Conservation (phyloP, 1,140 invertebrate genomes). For the Trichogramma pretiosum region DNA sequence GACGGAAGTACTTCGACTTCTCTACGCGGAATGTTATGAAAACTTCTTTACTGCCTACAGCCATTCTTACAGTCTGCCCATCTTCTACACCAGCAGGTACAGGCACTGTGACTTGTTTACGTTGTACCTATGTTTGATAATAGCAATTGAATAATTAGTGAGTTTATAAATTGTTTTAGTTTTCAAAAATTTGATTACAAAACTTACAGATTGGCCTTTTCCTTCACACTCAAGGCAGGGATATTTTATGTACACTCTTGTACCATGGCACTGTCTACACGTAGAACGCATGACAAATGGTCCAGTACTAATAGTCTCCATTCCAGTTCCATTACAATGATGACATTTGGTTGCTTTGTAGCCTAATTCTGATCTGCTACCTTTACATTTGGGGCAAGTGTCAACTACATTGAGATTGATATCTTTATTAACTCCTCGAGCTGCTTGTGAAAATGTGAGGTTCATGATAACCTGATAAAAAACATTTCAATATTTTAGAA, state of each 20-base stretch:
- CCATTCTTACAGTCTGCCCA: conserved; percentile 90
- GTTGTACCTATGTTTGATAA: conserved; percentile 70
- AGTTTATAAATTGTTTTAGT: conserved; percentile 1
- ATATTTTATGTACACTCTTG: conserved; percentile 75
- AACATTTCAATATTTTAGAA: conserved; percentile 13
- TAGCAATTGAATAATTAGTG: no score
- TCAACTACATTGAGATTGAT: conserved; percentile 87
- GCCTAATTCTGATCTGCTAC: conserved; percentile 76
- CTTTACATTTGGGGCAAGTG: conserved; percentile 81
- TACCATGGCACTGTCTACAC: conserved; percentile 87
- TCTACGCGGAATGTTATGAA: conserved; percentile 91
- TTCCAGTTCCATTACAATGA: conserved; percentile 95
- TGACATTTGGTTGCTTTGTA: conserved; percentile 79
- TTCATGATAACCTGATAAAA: conserved; percentile 70
- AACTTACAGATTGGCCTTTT: conserved; percentile 72
- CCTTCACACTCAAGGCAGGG: conserved; percentile 90
- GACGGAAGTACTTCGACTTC: conserved; percentile 80
- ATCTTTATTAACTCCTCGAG: conserved; percentile 91
- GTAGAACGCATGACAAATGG: conserved; percentile 97
- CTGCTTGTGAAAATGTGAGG: conserved; percentile 90
- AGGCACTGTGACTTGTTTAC: conserved; percentile 82
- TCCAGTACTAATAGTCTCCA: conserved; percentile 83
- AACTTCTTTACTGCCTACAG: conserved; percentile 77
- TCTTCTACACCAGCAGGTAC: conserved; percentile 97
- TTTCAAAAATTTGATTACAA: conserved; percentile 6